phyloP scores from a whole-genome alignment of 1,140 invertebrate genomes.

The Drosophila pachea region DNA sequence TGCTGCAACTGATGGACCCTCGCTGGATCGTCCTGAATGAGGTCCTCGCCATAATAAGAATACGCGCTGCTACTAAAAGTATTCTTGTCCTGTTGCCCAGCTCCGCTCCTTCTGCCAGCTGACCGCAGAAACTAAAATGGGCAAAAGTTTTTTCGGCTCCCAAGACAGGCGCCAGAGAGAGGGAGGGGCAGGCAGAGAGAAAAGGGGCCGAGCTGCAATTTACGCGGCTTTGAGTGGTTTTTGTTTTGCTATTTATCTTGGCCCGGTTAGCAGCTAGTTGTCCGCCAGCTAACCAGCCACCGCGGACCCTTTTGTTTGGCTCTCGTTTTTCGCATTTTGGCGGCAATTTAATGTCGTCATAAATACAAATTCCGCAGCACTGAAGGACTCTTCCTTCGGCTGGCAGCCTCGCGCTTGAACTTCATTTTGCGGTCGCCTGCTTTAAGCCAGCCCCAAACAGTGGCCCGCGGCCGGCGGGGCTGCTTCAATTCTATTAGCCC shows the following conservation, averaged over 20 bases:
- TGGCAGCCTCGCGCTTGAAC: constrained; percentile 49
- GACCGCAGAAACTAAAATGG: constrained; percentile 42
- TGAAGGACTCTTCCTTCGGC: constrained; percentile 51
- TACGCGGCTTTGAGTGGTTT: constrained; percentile 73
- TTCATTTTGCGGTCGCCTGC: constrained; percentile 38
- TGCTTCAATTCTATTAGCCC: constrained; percentile 64
- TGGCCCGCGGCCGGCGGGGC: not conserved
- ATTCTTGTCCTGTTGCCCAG: constrained; percentile 6
- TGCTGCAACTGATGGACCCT: not conserved
- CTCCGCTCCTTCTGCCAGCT: constrained; percentile 3
- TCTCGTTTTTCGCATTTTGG: constrained; percentile 31
- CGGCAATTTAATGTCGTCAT: constrained; percentile 73
- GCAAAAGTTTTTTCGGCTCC: constrained; percentile 20
- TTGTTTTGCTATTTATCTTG: constrained; percentile 73
- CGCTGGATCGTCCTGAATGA: not conserved
- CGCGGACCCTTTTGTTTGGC: constrained; percentile 14
- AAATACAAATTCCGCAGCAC: constrained; percentile 69
- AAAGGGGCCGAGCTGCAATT: constrained; percentile 52
- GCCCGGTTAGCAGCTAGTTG: constrained; percentile 50
- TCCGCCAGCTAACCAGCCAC: constrained; percentile 18
- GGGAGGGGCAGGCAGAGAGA: too few relatives aligned
- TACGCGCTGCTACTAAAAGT: constrained; percentile 59
- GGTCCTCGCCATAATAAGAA: constrained; percentile 10
- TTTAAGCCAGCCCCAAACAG: constrained; percentile 37
- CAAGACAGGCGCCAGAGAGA: too few relatives aligned